Base-by-base conservation (phyloP, 2,797 vertebrate genomes). In the Chelon labrosus region DNA sequence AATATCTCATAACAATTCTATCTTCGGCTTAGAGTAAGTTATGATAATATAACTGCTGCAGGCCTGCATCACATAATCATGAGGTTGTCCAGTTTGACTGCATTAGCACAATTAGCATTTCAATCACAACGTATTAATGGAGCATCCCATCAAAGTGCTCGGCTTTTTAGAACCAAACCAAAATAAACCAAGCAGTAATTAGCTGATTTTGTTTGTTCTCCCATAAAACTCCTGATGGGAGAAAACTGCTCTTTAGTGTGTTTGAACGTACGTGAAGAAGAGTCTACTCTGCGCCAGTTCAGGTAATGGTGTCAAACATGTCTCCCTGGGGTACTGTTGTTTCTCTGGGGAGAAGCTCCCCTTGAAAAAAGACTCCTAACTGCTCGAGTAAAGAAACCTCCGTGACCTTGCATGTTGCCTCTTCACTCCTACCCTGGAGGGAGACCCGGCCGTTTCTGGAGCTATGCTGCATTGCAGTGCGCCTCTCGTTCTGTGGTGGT, bases 401-500 rank as follows among this genome's bases (percentile, higher is more conserved):
- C 5, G 62, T 70, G 77, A 80, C 82, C 85, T 85, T 71, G 53
- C 46, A 19, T 72, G 77, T 62, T 70, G 65, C 57, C 66, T 85
- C 68, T 81, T 78, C 53, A 14, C 79, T 56, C 50, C 62, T 64
- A 31, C 57, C 56, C 79, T 75, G 64, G 58, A 65, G 82, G 84
- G 67, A 80, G 63, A 42, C 72, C 57, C 41, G 13, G 67, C 59
- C 64, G 54, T 38, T 66, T 68, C 67, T 47, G 35, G 39, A 69
- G 58, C 67, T 69, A 0, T 87, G 81, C 86, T 85, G 88, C 82
- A 86, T 77, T 91, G 88, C 88, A 87, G 83, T 82, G 75, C 55
- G 74, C 66, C 69, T 78, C 44, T 77, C 39, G 69, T 69, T 57
- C 54, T 73, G 67, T 76, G 53, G 67, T 76, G 53, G 65, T 72